phyloP scores from a whole-genome alignment of 2,888 invertebrate species.

The Mythimna albipuncta region DNA sequence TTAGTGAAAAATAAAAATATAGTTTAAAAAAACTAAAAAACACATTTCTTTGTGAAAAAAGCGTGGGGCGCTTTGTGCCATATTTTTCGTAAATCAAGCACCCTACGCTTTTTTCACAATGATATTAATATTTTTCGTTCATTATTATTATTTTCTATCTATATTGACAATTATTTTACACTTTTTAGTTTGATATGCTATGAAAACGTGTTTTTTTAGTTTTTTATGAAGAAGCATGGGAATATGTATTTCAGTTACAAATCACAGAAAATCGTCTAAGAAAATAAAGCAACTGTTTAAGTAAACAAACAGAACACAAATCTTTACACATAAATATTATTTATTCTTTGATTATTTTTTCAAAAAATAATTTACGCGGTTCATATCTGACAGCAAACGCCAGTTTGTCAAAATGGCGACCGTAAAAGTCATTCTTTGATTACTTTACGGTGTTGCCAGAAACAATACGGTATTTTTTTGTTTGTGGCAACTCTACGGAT shows the following conservation, averaged over 20 bases:
- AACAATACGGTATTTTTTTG: conserved; percentile 46
- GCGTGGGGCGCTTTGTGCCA: no score
- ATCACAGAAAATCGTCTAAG: not conserved
- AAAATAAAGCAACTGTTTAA: conserved; percentile 1
- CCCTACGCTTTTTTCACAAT: no score
- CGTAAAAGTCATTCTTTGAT: conserved; percentile 56
- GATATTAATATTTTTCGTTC: no score
- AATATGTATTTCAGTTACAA: not conserved
- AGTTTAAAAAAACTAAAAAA: no score
- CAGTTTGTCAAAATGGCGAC: conserved; percentile 52
- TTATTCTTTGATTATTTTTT: conserved; percentile 8
- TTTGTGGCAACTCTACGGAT: conserved; percentile 10
- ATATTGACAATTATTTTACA: no score
- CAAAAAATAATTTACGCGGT: conserved; percentile 47
- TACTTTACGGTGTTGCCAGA: conserved; percentile 56
- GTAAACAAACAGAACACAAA: conserved; percentile 13
- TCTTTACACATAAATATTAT: conserved; percentile 15
- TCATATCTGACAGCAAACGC: conserved; percentile 52
- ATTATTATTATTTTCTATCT: no score
- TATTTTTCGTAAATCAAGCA: no score
- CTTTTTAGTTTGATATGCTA: no score
- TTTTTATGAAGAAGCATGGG: not conserved
- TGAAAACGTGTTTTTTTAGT: no score
- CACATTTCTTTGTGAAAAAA: no score
- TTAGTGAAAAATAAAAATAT: no score